phyloP scores from a whole-genome alignment of 2,797 vertebrate genomes.

The Lacerta agilis region DNA sequence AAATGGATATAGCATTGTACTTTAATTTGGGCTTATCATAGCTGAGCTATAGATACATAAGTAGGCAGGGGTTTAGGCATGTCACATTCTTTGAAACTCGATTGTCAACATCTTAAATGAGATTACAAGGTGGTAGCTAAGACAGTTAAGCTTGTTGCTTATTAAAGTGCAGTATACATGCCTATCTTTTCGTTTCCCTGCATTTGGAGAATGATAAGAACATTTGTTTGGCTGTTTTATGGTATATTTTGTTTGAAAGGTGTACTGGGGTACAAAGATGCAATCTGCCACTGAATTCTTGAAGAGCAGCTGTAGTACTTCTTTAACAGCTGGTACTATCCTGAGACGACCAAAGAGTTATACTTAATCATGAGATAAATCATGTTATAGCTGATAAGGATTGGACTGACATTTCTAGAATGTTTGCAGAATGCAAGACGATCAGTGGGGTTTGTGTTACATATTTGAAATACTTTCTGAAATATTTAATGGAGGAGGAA shows the following conservation, averaged over 20 bases:
- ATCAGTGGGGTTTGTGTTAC: slow-evolving; percentile 68
- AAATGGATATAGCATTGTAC: not conserved
- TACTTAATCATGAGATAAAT: slow-evolving; percentile 70
- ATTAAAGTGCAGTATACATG: not conserved
- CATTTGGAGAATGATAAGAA: not conserved
- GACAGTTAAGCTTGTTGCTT: not conserved
- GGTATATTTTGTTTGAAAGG: slow-evolving; percentile 75
- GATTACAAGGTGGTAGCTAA: not conserved
- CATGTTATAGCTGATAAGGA: slow-evolving; percentile 55
- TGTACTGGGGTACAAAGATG: slow-evolving; percentile 68
- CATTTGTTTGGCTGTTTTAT: slow-evolving; percentile 74
- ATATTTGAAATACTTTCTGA: slow-evolving; percentile 70
- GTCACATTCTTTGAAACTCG: not conserved
- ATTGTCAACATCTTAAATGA: not conserved
- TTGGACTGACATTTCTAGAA: slow-evolving; percentile 74
- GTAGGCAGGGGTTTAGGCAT: not conserved
- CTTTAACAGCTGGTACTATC: slow-evolving; percentile 77
- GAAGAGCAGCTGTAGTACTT: slow-evolving; percentile 77
- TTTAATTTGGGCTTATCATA: not conserved
- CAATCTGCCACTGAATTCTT: slow-evolving; percentile 76
- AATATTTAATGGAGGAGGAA: slow-evolving; percentile 61
- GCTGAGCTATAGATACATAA: not conserved
- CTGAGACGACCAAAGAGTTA: slow-evolving; percentile 65
- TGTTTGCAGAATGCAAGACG: slow-evolving; percentile 66
- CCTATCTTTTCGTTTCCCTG: not conserved